These are phyloP conservation scores for Diabrotica undecimpunctata DNA, from an alignment of 1,140 invertebrate genomes.

Conservation along the genomic window DNA sequence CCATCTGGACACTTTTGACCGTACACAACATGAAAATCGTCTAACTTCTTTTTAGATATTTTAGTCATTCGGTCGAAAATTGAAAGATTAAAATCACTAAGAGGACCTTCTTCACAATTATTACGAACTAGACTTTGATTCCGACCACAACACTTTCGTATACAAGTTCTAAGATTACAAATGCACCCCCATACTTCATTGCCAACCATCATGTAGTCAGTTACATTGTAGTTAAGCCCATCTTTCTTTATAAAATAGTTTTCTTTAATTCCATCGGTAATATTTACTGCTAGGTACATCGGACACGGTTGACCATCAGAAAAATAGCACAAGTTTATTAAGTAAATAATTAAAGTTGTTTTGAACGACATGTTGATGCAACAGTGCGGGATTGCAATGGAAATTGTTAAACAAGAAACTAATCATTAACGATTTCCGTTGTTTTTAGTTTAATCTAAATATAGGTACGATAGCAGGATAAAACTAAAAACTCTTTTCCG, in stretches of 20 bases:
- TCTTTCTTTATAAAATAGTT: slow-evolving; percentile 6
- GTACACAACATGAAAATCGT: slow-evolving; percentile 4
- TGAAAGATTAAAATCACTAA: not conserved
- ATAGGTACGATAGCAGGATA: too few species aligned
- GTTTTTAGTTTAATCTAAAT: too few species aligned
- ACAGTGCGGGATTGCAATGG: too few species aligned
- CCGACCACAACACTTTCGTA: slow-evolving; percentile 15
- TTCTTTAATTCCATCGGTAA: slow-evolving; percentile 10
- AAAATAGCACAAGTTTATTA: too few species aligned
- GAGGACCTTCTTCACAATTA: not conserved
- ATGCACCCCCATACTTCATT: slow-evolving; percentile 10
- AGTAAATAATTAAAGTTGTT: too few species aligned
- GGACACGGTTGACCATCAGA: slow-evolving; percentile 4
- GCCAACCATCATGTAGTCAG: slow-evolving; percentile 5
- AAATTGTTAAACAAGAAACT: too few species aligned
- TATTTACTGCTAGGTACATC: slow-evolving; percentile 6
- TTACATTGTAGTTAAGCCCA: slow-evolving; percentile 2
- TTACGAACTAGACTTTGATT: slow-evolving; percentile 7
- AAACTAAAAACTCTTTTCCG: too few species aligned
- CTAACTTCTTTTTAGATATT: not conserved
- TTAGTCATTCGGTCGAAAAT: slow-evolving; percentile 6
- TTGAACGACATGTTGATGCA: too few species aligned
- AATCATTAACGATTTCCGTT: too few species aligned
- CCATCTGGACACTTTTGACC: not conserved
- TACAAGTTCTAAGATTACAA: slow-evolving; percentile 17